phyloP scores from a whole-genome alignment of 2,113 vertebrate genomes.

The Tachycineta bicolor region DNA sequence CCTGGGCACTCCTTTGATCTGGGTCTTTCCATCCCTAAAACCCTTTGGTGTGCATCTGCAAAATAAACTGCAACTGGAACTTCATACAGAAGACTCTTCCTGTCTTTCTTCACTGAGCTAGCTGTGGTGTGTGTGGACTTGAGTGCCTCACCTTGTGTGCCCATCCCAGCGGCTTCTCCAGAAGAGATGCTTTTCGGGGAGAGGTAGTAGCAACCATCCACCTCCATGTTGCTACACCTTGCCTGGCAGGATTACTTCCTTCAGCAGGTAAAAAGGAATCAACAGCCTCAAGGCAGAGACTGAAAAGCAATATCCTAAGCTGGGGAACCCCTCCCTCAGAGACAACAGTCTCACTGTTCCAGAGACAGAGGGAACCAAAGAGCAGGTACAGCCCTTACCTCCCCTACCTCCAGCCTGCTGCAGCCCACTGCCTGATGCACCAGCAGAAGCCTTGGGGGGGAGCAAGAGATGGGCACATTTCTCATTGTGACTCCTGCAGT shows the following conservation, averaged over 20 bases:
- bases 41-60: neutral
- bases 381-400: neutral
- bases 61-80: neutral
- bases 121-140: neutral
- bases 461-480: neutral
- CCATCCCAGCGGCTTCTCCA: neutral
- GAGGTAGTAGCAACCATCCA: neutral
- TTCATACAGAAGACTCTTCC: too few relatives aligned
- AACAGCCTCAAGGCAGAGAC: neutral
- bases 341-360: neutral
- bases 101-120: neutral
- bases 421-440: neutral
- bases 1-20: neutral
- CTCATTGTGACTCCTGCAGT: neutral
- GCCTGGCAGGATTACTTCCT: neutral
- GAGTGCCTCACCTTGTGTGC: neutral
- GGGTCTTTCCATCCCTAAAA: neutral
- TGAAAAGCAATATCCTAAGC: neutral
- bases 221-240: neutral
- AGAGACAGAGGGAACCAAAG: neutral
- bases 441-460: neutral
- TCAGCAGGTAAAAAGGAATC: neutral
- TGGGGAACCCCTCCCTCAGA: neutral
- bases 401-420: neutral
- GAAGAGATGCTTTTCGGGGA: neutral